These are phyloP conservation scores for Nautilus pompilius DNA, from an alignment of 1,140 invertebrate genomes.

Conservation along the genomic window DNA sequence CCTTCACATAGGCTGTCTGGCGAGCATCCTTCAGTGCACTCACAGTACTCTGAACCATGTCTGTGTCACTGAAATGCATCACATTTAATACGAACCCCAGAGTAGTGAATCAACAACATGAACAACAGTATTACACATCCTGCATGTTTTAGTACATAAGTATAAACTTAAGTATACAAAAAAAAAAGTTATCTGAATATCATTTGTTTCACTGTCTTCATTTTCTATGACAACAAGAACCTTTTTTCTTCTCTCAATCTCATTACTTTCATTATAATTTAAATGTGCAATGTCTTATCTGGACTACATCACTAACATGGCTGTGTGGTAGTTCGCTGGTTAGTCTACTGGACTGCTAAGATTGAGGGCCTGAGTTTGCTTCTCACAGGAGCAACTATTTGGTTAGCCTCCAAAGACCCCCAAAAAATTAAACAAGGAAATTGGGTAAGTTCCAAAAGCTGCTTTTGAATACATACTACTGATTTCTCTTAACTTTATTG, in stretches of 20 bases:
- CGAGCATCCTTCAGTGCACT: slow-evolving; percentile 73
- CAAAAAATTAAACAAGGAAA: not conserved
- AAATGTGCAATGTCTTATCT: too few species aligned
- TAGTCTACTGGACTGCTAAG: too few species aligned
- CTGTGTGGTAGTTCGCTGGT: too few species aligned
- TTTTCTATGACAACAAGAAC: not conserved
- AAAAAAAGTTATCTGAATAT: not conserved
- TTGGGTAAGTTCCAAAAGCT: not conserved
- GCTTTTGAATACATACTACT: not conserved
- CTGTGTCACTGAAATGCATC: slow-evolving; percentile 52
- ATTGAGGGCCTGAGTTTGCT: too few species aligned
- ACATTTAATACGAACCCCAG: not conserved
- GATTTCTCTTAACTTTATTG: not conserved
- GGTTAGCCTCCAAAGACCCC: not conserved
- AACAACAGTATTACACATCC: not conserved
- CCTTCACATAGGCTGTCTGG: slow-evolving; percentile 70
- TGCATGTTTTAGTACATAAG: not conserved
- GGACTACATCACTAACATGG: too few species aligned
- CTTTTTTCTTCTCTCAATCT: not conserved
- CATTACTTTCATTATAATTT: too few species aligned
- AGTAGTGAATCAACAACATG: not conserved
- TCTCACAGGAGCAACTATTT: not conserved
- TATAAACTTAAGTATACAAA: not conserved
- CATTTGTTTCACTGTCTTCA: slow-evolving; percentile 2
- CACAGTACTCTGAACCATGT: slow-evolving; percentile 60